Percentiles rank a stretch among this genome's conserved stretches.
Conservation (phyloP, 2,113 vertebrate species). For the Oceanites oceanicus region DNA sequence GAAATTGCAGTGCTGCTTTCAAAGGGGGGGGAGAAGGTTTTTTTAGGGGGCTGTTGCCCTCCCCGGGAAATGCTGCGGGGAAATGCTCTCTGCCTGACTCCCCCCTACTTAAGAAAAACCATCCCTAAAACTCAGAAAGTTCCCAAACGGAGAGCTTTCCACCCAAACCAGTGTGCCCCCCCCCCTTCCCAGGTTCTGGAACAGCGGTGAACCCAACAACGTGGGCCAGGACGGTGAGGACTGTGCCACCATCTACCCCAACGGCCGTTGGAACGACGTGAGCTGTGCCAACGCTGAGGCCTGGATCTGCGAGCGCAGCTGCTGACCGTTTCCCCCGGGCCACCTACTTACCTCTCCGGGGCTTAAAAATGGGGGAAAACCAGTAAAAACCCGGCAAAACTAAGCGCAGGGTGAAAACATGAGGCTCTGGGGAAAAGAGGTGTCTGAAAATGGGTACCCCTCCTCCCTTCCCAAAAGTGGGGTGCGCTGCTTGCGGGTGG, state of each 20-base stretch:
- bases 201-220: slow-evolving; percentile 8
- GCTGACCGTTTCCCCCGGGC: neutral
- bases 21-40: too few species aligned
- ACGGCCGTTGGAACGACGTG: neutral
- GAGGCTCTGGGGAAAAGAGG: neutral
- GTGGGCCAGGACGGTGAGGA: neutral
- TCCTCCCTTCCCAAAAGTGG: neutral
- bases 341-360: rapidly evolving
- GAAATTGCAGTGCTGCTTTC: neutral
- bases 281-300: rapidly evolving
- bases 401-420: rapidly evolving
- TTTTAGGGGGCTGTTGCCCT: neutral
- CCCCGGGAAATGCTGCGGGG: neutral
- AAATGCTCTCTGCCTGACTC: neutral
- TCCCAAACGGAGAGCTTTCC: neutral
- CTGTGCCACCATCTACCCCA: neutral
- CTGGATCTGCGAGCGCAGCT: neutral
- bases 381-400: neutral
- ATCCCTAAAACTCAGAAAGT: neutral
- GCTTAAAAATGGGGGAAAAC: neutral
- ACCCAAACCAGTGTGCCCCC: rapidly evolving
- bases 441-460: too few species aligned
- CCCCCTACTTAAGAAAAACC: neutral
- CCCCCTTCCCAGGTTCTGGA: slow-evolving; percentile 24
- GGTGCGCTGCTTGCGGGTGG: neutral